Conservation (phyloP, 1,140 invertebrate species). For the Marisa cornuarietis region DNA sequence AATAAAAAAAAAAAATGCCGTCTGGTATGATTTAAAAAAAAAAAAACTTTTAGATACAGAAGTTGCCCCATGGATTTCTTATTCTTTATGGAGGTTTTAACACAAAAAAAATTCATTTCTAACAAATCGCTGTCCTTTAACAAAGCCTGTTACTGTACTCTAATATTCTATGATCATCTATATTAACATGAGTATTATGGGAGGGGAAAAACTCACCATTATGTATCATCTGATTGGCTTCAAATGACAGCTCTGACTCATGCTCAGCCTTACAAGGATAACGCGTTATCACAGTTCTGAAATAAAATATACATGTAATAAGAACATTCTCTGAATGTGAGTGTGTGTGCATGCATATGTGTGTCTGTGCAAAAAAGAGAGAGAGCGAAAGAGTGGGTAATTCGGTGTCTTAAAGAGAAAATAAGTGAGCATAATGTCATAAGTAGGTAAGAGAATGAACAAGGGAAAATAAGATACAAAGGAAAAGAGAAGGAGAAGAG, state of each 20-base stretch:
- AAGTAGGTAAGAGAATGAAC: background rate
- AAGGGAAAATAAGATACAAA: background rate
- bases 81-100: too few relatives aligned
- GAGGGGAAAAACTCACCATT: slow-evolving; percentile 78
- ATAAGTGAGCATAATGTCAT: background rate
- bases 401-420: background rate
- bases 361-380: too few relatives aligned
- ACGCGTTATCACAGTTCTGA: slow-evolving; percentile 81
- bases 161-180: background rate
- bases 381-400: too few relatives aligned
- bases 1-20: too few relatives aligned
- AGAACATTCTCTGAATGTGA: too few relatives aligned
- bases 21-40: too few relatives aligned
- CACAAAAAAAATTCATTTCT: too few relatives aligned
- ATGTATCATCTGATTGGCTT: slow-evolving; percentile 97
- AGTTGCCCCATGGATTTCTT: too few relatives aligned
- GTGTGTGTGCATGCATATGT: too few relatives aligned
- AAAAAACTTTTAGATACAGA: too few relatives aligned
- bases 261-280: slow-evolving; percentile 96
- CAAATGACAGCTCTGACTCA: slow-evolving; percentile 95
- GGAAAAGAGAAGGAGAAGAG: background rate
- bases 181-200: background rate
- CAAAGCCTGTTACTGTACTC: too few relatives aligned
- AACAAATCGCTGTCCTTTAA: too few relatives aligned
- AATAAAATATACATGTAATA: slow-evolving; percentile 21